Conservation (phyloP, 2,797 vertebrate genomes). For the Poecilia picta region DNA sequence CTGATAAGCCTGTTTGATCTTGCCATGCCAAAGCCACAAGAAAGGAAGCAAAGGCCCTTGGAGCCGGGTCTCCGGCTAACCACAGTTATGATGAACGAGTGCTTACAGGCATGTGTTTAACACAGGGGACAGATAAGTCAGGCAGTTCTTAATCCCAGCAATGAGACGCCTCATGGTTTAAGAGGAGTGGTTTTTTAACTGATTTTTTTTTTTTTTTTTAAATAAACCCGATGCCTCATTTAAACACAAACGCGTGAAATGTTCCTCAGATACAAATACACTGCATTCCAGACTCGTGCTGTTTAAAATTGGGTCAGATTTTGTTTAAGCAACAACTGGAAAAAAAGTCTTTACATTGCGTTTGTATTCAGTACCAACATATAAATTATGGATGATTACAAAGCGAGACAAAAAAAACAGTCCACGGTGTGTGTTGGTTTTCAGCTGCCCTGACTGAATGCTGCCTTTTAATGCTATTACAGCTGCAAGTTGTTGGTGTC, state of each 20-base stretch:
- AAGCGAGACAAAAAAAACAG: not conserved
- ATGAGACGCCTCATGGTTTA: not conserved
- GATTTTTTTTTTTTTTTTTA: not conserved
- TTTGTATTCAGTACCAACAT: not conserved
- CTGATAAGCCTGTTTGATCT: conserved; percentile 68
- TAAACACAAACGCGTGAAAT: not conserved
- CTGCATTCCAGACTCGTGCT: not conserved
- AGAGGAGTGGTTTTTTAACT: not conserved
- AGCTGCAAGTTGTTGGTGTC: not conserved
- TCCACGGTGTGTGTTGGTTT: not conserved
- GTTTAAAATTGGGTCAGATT: not conserved
- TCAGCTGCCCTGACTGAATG: not conserved
- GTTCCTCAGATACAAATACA: too few relatives aligned
- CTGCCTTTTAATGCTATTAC: not conserved
- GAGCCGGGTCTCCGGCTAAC: conserved; percentile 39
- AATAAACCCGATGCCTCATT: not conserved
- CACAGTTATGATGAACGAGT: conserved; percentile 46
- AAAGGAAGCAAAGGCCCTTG: conserved; percentile 62
- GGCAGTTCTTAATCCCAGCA: not conserved
- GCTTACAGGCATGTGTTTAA: conserved; percentile 14
- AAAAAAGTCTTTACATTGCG: not conserved
- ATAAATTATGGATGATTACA: not conserved
- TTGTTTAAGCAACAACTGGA: not conserved
- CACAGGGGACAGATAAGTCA: conserved; percentile 4
- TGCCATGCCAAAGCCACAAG: conserved; percentile 61